These are phyloP conservation scores for Pharmacophagus antenor DNA, from an alignment of 2,888 invertebrate genomes.

Conservation along the genomic window DNA sequence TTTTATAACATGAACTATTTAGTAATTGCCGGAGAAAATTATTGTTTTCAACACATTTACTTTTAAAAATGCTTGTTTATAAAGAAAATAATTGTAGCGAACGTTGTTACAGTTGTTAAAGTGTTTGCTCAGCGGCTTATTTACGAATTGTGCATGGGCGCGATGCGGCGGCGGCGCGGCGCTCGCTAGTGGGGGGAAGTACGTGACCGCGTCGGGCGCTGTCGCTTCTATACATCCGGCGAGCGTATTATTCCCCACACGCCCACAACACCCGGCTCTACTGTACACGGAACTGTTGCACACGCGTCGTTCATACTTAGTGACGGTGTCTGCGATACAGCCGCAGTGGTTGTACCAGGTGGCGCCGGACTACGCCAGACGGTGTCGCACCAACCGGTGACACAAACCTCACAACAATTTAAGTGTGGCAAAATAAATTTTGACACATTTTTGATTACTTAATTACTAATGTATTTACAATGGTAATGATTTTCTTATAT, in stretches of 20 bases:
- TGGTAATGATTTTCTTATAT: too few relatives aligned
- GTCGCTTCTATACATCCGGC: slow-evolving; percentile 91
- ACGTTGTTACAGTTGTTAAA: slow-evolving; percentile 79
- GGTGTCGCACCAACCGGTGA: slow-evolving; percentile 62
- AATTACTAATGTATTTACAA: too few relatives aligned
- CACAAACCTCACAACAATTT: slow-evolving; percentile 29
- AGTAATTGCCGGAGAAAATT: too few relatives aligned
- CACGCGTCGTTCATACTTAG: slow-evolving; percentile 90
- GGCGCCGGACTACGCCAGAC: slow-evolving; percentile 62
- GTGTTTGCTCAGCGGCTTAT: slow-evolving; percentile 90
- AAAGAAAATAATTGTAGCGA: not conserved
- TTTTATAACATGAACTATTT: too few relatives aligned
- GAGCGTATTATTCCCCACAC: slow-evolving; percentile 82
- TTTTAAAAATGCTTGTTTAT: too few relatives aligned
- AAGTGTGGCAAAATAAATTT: not conserved
- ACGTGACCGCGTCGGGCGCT: slow-evolving; percentile 62
- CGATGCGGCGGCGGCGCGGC: slow-evolving; percentile 82
- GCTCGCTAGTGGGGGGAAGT: slow-evolving; percentile 80
- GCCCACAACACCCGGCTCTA: slow-evolving; percentile 85
- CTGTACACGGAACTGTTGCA: slow-evolving; percentile 94
- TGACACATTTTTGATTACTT: not conserved
- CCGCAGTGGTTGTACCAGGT: slow-evolving; percentile 86
- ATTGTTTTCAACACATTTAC: too few relatives aligned
- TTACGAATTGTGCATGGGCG: slow-evolving; percentile 92
- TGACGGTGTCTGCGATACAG: slow-evolving; percentile 88